Percentiles rank a stretch among this genome's conserved stretches.
phyloP scores from a whole-genome alignment of 2,113 vertebrate species.

The Gallinago jamesoni region DNA sequence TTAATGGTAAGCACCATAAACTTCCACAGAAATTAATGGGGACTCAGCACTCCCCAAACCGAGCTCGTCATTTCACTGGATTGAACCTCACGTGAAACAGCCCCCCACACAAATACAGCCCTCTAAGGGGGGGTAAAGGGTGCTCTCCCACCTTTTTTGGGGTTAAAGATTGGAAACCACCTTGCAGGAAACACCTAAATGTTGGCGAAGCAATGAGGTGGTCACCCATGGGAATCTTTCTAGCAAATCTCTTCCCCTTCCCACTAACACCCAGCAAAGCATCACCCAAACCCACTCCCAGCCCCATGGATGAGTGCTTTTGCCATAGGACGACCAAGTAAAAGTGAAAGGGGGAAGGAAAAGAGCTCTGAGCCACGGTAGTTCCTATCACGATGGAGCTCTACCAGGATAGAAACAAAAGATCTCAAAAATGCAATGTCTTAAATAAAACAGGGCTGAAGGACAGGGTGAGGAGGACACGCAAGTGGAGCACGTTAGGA shows the following conservation, averaged over 20 bases:
- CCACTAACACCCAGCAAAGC: background rate
- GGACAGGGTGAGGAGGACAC: background rate
- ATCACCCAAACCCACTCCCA: background rate
- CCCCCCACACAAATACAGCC: background rate
- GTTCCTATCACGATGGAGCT: too few species aligned
- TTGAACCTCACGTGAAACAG: background rate
- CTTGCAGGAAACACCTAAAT: background rate
- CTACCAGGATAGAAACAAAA: background rate
- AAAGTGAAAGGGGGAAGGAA: background rate
- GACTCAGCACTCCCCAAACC: background rate
- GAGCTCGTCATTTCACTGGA: background rate
- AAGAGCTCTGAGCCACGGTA: background rate
- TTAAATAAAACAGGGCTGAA: background rate
- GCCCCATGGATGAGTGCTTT: background rate
- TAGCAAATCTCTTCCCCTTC: background rate
- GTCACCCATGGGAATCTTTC: background rate
- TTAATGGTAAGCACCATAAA: background rate
- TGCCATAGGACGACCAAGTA: background rate
- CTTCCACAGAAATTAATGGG: background rate
- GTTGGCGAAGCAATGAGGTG: accelerated
- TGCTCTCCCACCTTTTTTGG: accelerated
- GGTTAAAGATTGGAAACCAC: background rate
- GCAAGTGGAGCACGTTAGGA: accelerated
- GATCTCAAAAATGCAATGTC: accelerated
- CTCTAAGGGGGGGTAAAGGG: accelerated